Evolutionary conservation across 2,888 invertebrate species (phyloP).

Genomic region (Drosophila austrosaltans): DNA sequence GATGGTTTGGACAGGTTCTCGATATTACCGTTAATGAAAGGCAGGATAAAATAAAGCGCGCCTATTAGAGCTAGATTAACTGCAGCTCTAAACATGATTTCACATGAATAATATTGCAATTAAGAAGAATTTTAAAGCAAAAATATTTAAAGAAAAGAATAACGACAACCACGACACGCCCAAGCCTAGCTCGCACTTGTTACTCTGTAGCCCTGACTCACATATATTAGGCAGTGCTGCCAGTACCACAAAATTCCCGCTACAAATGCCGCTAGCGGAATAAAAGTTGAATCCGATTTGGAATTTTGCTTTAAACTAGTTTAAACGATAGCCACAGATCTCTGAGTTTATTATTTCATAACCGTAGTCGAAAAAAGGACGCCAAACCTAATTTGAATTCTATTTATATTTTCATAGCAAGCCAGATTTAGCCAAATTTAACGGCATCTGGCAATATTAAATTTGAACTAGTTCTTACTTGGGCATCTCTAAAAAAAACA

Average conservation of each 20-base stretch:
- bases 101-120: constrained; percentile 26
- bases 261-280: neutral
- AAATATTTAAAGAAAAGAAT: constrained; percentile 43
- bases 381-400: neutral
- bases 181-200: constrained; percentile 48
- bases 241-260: neutral
- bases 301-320: neutral
- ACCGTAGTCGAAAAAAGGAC: too few relatives aligned
- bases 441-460: neutral
- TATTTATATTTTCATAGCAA: neutral
- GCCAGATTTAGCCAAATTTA: neutral
- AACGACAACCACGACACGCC: constrained; percentile 66
- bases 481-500: neutral
- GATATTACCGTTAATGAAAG: neutral
- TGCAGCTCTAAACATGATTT: constrained; percentile 50
- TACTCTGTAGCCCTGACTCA: constrained; percentile 25
- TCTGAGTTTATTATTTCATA: neutral
- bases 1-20: neutral
- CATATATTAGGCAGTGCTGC: neutral
- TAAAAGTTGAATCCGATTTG: neutral
- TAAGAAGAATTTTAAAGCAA: constrained; percentile 32
- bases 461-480: neutral
- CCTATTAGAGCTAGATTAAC: constrained; percentile 46
- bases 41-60: constrained; percentile 41
- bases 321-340: neutral